Evolutionary conservation across 2,888 invertebrate genomes (phyloP).

Genomic region (Agrochola litura): DNA sequence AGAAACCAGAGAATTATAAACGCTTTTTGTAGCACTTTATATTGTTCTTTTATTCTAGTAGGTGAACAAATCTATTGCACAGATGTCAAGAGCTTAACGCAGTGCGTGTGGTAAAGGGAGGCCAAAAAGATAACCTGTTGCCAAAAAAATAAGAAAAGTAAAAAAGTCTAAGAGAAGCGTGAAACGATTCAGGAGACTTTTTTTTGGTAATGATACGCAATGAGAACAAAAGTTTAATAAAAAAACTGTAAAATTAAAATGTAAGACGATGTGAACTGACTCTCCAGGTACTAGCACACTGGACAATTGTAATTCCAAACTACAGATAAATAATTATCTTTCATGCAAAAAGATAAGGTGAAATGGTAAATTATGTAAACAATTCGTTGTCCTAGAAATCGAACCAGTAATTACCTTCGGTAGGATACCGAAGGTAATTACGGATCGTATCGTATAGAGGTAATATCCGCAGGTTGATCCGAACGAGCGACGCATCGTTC

Average conservation of each 20-base stretch:
- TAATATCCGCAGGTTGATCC: constrained; percentile 83
- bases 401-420: too few relatives aligned
- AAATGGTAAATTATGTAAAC: not conserved
- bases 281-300: not conserved
- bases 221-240: not conserved
- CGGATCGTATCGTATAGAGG: constrained; percentile 54
- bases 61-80: not conserved
- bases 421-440: not conserved
- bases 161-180: not conserved
- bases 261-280: not conserved
- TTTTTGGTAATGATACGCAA: not conserved
- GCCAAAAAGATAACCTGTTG: not conserved
- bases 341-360: not conserved
- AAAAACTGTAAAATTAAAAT: too few relatives aligned
- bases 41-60: not conserved
- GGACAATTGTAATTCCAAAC: not conserved
- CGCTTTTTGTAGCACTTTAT: not conserved
- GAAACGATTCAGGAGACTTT: too few relatives aligned
- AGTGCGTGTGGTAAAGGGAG: not conserved
- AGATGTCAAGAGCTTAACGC: not conserved
- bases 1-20: not conserved
- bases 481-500: constrained; percentile 78
- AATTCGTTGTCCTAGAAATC: constrained; percentile 32
- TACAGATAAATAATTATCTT: too few relatives aligned
- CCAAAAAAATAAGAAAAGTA: not conserved